Evolutionary conservation across 2,797 vertebrate species (phyloP).

Genomic region (Hemibagrus guttatus): DNA sequence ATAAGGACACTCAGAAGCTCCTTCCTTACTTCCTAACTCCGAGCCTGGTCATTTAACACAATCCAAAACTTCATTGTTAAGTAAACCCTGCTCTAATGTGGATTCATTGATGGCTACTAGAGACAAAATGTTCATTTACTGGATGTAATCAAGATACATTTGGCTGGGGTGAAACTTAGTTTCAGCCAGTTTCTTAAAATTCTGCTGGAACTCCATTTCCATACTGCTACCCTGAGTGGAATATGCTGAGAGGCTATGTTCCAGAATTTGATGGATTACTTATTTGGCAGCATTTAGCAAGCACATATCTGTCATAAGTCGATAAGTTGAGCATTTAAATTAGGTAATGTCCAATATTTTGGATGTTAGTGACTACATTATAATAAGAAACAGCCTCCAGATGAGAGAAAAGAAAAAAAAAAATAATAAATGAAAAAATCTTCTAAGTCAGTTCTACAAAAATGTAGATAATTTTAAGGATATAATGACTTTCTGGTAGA

Average conservation of each 20-base stretch:
- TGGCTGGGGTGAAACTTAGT: slow-evolving; percentile 4
- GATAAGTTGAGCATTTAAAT: slow-evolving; percentile 53
- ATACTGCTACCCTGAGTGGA: slow-evolving; percentile 57
- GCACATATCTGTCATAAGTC: slow-evolving; percentile 58
- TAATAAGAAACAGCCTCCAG: background rate
- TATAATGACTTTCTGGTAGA: background rate
- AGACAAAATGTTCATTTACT: slow-evolving; percentile 51
- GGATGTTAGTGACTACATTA: slow-evolving; percentile 45
- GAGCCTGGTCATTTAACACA: background rate
- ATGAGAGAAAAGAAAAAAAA: background rate
- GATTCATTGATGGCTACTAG: background rate
- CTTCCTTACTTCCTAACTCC: background rate
- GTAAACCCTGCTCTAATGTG: background rate
- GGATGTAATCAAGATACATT: slow-evolving; percentile 66
- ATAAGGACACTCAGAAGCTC: background rate
- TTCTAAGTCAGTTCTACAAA: background rate
- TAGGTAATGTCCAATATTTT: slow-evolving; percentile 58
- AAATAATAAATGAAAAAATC: background rate
- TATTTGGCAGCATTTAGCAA: slow-evolving; percentile 65
- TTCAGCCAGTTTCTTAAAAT: background rate
- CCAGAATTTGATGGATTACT: slow-evolving; percentile 63
- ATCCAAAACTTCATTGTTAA: background rate
- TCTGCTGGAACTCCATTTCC: background rate
- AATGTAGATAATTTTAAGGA: background rate
- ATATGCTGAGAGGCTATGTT: slow-evolving; percentile 59